Conservation (phyloP, 2,888 invertebrate genomes). For the Phasia obesa region DNA sequence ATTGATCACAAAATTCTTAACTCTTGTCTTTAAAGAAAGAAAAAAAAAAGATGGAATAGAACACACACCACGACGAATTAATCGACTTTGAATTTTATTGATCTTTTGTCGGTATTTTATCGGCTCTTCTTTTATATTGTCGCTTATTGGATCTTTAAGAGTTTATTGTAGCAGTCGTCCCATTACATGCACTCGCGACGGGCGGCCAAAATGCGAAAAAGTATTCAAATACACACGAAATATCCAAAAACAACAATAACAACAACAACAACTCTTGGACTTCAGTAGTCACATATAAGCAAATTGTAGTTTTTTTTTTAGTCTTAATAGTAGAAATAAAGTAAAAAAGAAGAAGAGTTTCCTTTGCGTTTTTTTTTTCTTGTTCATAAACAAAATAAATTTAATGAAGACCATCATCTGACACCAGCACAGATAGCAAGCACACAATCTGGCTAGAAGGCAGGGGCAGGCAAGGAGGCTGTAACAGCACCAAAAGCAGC, state of each 20-base stretch:
- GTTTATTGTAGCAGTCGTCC: constrained; percentile 51
- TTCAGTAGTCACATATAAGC: constrained; percentile 67
- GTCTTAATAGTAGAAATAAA: constrained; percentile 16
- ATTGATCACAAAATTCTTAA: constrained; percentile 57
- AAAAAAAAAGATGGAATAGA: constrained; percentile 47
- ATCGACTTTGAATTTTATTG: constrained; percentile 70
- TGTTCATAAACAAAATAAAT: constrained; percentile 68
- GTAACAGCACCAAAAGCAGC: constrained; percentile 12
- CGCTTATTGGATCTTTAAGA: constrained; percentile 63
- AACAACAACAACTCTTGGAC: constrained; percentile 54
- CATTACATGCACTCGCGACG: constrained; percentile 70
- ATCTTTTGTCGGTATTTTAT: constrained; percentile 70
- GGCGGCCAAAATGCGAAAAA: constrained; percentile 75
- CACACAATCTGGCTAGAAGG: constrained; percentile 4
- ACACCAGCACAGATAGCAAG: constrained; percentile 64
- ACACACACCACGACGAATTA: constrained; percentile 70
- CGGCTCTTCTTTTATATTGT: constrained; percentile 67
- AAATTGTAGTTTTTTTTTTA: constrained; percentile 64
- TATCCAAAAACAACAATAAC: constrained; percentile 68
- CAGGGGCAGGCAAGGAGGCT: constrained; percentile 7
- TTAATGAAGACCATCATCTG: constrained; percentile 71
- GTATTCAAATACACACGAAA: constrained; percentile 73
- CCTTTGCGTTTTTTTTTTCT: constrained; percentile 20
- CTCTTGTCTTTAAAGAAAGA: constrained; percentile 22
- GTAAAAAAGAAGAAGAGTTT: constrained; percentile 16